A percentile compares a stretch with the other conserved stretches of the same genome.
These are phyloP conservation scores for Hypsopygia costalis DNA, from an alignment of 2,888 invertebrate genomes.

Conservation along the genomic window DNA sequence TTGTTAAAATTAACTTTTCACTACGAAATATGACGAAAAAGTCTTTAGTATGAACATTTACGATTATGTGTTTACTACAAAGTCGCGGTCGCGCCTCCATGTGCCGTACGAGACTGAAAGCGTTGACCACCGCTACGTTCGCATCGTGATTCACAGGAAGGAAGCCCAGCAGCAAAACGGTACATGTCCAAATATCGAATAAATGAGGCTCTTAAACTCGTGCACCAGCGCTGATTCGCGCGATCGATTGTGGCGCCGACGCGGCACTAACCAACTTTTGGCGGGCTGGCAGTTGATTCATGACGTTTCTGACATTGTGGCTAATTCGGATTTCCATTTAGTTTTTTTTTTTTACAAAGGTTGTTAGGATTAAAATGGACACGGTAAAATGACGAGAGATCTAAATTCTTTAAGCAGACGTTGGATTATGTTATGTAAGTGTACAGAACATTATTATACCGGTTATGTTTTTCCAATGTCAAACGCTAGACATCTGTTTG, in stretches of 20 bases:
- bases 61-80: constrained; percentile 33
- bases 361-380: no score
- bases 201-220: constrained; percentile 43
- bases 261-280: constrained; percentile 57
- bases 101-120: constrained; percentile 54
- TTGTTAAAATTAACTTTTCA: constrained; percentile 23
- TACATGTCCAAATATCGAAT: constrained; percentile 55
- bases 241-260: constrained; percentile 66
- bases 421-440: no score
- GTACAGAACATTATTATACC: background rate
- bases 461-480: background rate
- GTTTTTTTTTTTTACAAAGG: constrained; percentile 16
- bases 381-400: no score
- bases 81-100: constrained; percentile 37
- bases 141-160: constrained; percentile 71
- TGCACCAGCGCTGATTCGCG: constrained; percentile 51
- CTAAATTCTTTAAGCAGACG: no score
- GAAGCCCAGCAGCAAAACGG: constrained; percentile 61
- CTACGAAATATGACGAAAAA: constrained; percentile 19
- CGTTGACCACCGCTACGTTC: constrained; percentile 41
- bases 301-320: background rate
- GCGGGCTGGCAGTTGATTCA: constrained; percentile 25
- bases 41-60: constrained; percentile 28
- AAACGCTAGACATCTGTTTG: constrained; percentile 16
- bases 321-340: constrained; percentile 20